phyloP scores from a whole-genome alignment of 2,888 invertebrate genomes.

The Trissolcus brochymenae region DNA sequence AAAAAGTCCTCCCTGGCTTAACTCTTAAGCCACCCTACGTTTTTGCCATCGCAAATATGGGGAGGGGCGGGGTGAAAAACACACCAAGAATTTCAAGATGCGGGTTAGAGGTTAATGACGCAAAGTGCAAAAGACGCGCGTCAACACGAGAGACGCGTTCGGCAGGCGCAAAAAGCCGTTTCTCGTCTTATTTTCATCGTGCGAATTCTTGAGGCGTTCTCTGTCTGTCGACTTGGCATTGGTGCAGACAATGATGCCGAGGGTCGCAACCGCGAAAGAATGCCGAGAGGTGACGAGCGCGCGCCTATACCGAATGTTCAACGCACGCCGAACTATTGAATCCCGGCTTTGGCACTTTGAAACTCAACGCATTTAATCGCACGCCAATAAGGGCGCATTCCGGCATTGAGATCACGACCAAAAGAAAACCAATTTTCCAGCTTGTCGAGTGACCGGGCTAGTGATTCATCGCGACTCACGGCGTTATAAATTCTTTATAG shows the following conservation, averaged over 20 bases:
- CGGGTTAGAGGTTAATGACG: conserved; percentile 33
- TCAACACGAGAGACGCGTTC: conserved; percentile 13
- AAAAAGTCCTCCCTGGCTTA: neutral
- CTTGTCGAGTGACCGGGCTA: conserved; percentile 15
- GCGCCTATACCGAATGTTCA: conserved; percentile 7
- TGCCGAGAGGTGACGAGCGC: conserved; percentile 13
- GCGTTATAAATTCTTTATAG: conserved; percentile 45
- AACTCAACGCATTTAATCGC: conserved; percentile 48
- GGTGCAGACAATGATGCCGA: conserved; percentile 35
- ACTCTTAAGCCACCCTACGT: too few relatives aligned
- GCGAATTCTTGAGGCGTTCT: conserved; percentile 8
- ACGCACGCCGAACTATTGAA: conserved; percentile 46
- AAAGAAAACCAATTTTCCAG: conserved; percentile 41
- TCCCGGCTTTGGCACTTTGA: conserved; percentile 38
- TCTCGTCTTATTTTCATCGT: conserved; percentile 28
- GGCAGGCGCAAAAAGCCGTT: conserved; percentile 12
- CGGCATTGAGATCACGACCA: conserved; percentile 3
- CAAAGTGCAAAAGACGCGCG: conserved; percentile 18
- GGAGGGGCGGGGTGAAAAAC: too few relatives aligned
- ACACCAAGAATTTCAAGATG: too few relatives aligned
- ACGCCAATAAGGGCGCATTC: conserved; percentile 35
- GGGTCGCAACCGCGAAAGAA: conserved; percentile 29
- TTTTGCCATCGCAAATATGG: too few relatives aligned
- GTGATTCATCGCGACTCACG: conserved; percentile 26
- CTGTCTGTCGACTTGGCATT: conserved; percentile 47